Conservation (phyloP, 2,888 invertebrate species). For the Adela reaumurella region DNA sequence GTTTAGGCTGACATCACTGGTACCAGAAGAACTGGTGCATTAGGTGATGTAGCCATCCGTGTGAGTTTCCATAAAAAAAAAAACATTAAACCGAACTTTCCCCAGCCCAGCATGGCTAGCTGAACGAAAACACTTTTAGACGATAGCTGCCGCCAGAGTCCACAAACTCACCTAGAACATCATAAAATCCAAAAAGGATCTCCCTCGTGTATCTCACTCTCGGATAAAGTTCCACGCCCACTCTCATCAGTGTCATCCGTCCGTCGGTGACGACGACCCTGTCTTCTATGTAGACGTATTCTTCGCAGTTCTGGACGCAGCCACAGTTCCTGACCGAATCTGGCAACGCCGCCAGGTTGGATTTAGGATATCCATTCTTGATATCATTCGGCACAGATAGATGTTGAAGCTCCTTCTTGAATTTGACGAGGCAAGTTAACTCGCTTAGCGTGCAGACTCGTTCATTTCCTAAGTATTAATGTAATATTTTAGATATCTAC, state of each 20-base stretch:
- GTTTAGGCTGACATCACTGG: too few species aligned
- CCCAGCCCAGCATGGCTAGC: too few species aligned
- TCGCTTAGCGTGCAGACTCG: constrained; percentile 31
- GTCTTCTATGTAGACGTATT: constrained; percentile 30
- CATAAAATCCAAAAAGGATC: constrained; percentile 66
- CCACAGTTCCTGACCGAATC: constrained; percentile 28
- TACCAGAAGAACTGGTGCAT: neutral
- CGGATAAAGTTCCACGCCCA: constrained; percentile 63
- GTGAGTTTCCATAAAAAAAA: too few species aligned
- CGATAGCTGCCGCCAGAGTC: too few species aligned
- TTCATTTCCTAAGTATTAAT: constrained; percentile 35
- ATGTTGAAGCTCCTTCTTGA: constrained; percentile 29
- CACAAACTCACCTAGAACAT: constrained; percentile 63
- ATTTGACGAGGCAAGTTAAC: constrained; percentile 28
- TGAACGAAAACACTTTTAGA: too few species aligned
- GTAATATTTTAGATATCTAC: too few species aligned
- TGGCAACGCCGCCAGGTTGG: constrained; percentile 21
- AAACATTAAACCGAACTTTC: too few species aligned
- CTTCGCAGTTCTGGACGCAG: constrained; percentile 36
- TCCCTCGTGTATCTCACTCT: constrained; percentile 65
- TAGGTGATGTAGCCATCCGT: too few species aligned
- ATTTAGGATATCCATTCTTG: constrained; percentile 18
- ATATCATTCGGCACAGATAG: constrained; percentile 23
- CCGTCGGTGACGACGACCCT: constrained; percentile 20
- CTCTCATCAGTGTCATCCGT: constrained; percentile 23